Evolutionary conservation across 2,797 vertebrate species (phyloP), one percentile per base, ranked within the genome.

Genomic region (Coreius guichenoti): DNA sequence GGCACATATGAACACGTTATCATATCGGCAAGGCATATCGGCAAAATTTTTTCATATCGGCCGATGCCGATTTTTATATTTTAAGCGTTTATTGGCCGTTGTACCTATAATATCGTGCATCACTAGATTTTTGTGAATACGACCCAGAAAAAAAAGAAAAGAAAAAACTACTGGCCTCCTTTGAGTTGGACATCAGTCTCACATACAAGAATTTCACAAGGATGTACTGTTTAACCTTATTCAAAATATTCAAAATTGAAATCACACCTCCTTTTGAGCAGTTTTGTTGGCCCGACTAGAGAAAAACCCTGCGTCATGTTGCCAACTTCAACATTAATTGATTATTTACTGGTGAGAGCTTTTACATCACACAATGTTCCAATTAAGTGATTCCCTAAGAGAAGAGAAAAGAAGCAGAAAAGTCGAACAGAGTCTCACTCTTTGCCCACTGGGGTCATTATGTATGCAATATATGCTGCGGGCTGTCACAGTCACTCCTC

Each of bases 351-450:
- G 69, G 39, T 61, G 36, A 45, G 68, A 73, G 47, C 70, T n/a
- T 70, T 67, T 68, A 63, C 14, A 63, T 45, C 69, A 82, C 47
- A 36, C n/a, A 74, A 63, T 14, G 36, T 33, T 82, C 36, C 49
- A 70, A 56, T 56, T 82, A 74, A 74, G 58, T 45, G n/a, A 63
- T 49, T 47, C 13, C 5, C 70, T 61, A 26, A 31, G 31, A 56
- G 51, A 56, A 58, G 19, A 68, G 19, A 81, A 17, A 72, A 29
- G 16, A 11, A 39, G 49, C 49, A 72, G 16, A 33, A n/a, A 74
- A 70, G 23, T 16, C 21, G 13, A 81, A 81, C 31, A 70, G 70
- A 69, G 33, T 51, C 65, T 54, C 23, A 45, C n/a, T 73, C 36
- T 47, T 11, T 0, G n/a, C 51, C 6, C 36, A 73, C 81, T 47